Evolutionary conservation across 2,113 vertebrate genomes (phyloP).

Genomic region (Semnornis frantzii): DNA sequence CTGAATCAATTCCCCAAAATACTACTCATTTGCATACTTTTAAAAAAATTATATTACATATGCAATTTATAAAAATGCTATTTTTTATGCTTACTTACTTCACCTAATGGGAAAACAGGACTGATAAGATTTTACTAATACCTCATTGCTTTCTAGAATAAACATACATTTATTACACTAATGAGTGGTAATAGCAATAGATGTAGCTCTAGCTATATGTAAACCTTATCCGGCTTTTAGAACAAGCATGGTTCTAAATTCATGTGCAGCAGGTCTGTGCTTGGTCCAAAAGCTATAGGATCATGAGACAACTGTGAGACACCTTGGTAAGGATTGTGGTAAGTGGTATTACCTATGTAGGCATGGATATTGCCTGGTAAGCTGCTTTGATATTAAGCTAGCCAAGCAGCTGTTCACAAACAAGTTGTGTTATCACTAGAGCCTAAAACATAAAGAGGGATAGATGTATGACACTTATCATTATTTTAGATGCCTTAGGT

Average conservation of each 20-base stretch:
- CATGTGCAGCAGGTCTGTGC: not conserved
- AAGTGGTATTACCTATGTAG: not conserved
- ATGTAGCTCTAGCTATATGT: not conserved
- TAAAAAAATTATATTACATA: not conserved
- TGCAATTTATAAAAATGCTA: not conserved
- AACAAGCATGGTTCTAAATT: not conserved
- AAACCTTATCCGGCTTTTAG: not conserved
- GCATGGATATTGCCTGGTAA: not conserved
- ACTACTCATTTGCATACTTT: not conserved
- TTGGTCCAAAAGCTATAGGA: not conserved
- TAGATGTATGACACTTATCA: not conserved
- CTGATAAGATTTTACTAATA: not conserved
- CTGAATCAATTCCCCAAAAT: not conserved
- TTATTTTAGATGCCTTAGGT: not conserved
- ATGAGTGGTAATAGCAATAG: not conserved
- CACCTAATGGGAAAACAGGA: not conserved
- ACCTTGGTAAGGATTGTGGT: accelerated
- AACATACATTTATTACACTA: not conserved
- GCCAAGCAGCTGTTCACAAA: not conserved
- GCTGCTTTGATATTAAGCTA: not conserved
- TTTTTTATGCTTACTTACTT: not conserved
- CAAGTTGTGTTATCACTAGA: not conserved
- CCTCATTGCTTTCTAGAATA: not conserved
- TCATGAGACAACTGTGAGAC: not conserved
- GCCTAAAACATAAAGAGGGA: not conserved